Evolutionary conservation across 1,140 invertebrate genomes (phyloP).

Genomic region (Aphelenchoides fujianensis): DNA sequence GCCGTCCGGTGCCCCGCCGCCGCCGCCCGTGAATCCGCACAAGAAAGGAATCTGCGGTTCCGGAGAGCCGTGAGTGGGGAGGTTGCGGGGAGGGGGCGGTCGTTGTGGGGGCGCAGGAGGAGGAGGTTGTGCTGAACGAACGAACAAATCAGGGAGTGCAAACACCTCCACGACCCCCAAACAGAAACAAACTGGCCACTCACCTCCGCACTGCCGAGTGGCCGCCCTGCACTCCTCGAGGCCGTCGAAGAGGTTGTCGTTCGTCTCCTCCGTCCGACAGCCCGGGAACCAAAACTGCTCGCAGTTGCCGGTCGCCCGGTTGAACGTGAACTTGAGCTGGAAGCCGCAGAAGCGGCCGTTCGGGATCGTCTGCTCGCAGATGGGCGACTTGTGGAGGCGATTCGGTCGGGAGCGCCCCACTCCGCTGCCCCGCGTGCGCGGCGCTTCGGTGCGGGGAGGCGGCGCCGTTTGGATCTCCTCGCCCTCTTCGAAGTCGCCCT

Average conservation of each 20-base stretch:
- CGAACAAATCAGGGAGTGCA: background rate
- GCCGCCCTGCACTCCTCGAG: constrained; percentile 40
- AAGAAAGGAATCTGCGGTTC: background rate
- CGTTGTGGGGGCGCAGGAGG: constrained; percentile 28
- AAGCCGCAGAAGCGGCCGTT: constrained; percentile 56
- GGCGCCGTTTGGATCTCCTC: background rate
- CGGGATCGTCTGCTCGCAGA: constrained; percentile 50
- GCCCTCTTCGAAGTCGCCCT: constrained; percentile 24
- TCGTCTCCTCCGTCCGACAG: constrained; percentile 55
- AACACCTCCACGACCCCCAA: background rate
- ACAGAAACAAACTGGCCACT: constrained; percentile 22
- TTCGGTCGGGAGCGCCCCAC: constrained; percentile 10
- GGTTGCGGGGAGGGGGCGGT: background rate
- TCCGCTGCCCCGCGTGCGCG: too few species aligned
- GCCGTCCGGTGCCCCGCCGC: background rate
- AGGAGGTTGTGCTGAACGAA: constrained; percentile 24
- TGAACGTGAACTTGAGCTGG: constrained; percentile 51
- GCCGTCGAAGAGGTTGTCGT: constrained; percentile 56
- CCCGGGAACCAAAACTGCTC: constrained; percentile 60
- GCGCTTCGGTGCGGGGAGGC: too few species aligned
- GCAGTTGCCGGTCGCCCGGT: constrained; percentile 47
- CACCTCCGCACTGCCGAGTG: constrained; percentile 44
- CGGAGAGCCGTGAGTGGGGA: background rate
- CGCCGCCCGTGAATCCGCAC: background rate
- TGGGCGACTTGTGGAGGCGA: constrained; percentile 1